These are phyloP conservation scores for Cliona cf. orientalis DNA, from an alignment of 37 sponge, comb jelly and placozoan species.

Conservation along the genomic window DNA sequence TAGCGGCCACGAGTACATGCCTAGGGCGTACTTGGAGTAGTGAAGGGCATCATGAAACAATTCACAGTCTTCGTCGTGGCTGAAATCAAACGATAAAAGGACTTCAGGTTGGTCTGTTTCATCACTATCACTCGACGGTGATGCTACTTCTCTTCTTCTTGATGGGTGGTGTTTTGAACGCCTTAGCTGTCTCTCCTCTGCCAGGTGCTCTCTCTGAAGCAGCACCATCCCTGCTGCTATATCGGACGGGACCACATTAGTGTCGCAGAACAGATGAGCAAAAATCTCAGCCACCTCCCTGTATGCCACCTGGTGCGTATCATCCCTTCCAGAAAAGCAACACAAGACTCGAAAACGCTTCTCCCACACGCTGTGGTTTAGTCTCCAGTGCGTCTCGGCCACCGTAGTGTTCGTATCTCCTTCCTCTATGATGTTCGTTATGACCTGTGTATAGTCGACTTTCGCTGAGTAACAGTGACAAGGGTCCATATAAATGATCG, in stretches of 20 bases:
- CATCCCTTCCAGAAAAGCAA: slow-evolving; percentile 58
- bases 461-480: slow-evolving; percentile 69
- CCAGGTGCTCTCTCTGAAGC: slow-evolving; percentile 76
- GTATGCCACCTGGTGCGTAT: slow-evolving; percentile 71
- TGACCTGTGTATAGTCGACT: slow-evolving; percentile 24
- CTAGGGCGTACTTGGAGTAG: slow-evolving; percentile 74
- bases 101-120: neutral
- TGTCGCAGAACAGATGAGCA: slow-evolving; percentile 72
- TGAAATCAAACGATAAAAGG: slow-evolving; percentile 50
- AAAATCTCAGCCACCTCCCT: slow-evolving; percentile 76
- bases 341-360: slow-evolving; percentile 46
- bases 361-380: slow-evolving; percentile 64
- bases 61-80: slow-evolving; percentile 38
- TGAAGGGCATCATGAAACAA: slow-evolving; percentile 45
- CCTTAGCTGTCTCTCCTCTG: slow-evolving; percentile 12
- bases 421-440: neutral
- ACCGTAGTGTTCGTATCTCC: slow-evolving; percentile 7
- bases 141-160: neutral
- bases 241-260: slow-evolving; percentile 85
- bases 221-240: slow-evolving; percentile 85
- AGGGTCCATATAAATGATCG: slow-evolving; percentile 78
- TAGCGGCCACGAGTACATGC: slow-evolving; percentile 75
- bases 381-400: slow-evolving; percentile 28
- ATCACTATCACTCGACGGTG: neutral
- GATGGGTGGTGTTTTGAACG: neutral